Base-by-base conservation (phyloP, 2,888 invertebrate genomes). In the Gordius sp. region DNA sequence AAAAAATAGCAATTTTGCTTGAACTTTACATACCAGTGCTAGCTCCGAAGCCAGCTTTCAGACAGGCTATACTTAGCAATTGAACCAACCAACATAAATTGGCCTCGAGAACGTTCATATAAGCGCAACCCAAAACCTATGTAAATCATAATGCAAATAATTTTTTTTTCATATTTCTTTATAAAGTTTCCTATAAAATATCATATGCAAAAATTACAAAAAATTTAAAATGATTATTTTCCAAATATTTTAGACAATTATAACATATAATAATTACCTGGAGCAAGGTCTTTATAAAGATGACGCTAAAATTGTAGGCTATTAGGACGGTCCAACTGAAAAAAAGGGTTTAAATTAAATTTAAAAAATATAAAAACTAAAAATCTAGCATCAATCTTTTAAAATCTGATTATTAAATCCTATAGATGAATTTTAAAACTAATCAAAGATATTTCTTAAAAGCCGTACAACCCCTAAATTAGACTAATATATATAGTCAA, bases 111-210 rank as follows among this genome's bases (percentile, higher is more conserved):
- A 76, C 62, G 72, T 65, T 59, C 59, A 73, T 63, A 64, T 81
- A 82, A 53, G 91, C 78, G 67, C 93, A 97, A 13, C 89, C 91
- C 2, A 85, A 76, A 63, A 93, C 77, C 75, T 91, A 82, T 33
- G 65, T 62, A 57, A 41, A 55, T 56, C 23, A 59, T 57, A n/a
- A n/a, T n/a, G n/a, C n/a, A n/a, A n/a, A n/a, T n/a, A n/a, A n/a
- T n/a, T n/a, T n/a, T n/a, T n/a, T n/a, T n/a, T n/a, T n/a, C n/a
- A n/a, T n/a, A n/a, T n/a, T n/a, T n/a, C n/a, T n/a, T n/a, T n/a
- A n/a, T n/a, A n/a, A n/a, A n/a, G n/a, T n/a, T n/a, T n/a, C n/a
- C n/a, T n/a, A n/a, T n/a, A n/a, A n/a, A n/a, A n/a, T n/a, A n/a
- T n/a, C n/a, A 39, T 39, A 39, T 39, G 39, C 13, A 13, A 39